These are phyloP conservation scores for Glossophaga mutica DNA, from an alignment of 2,797 vertebrate species.

Conservation along the genomic window DNA sequence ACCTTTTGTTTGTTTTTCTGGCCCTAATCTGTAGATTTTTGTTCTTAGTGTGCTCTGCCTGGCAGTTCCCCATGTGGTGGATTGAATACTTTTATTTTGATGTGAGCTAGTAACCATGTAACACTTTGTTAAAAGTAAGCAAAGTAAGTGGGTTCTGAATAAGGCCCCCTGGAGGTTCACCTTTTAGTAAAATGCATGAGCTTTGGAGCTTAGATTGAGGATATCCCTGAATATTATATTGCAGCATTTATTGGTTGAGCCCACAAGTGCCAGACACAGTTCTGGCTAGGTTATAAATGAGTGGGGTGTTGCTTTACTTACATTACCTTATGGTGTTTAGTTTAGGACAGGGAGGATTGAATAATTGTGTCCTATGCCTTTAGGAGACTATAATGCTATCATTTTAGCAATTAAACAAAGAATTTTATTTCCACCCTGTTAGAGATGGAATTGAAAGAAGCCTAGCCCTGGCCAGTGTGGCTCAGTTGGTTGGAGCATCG, in stretches of 20 bases:
- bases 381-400: background rate
- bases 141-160: background rate
- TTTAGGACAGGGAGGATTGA: background rate
- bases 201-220: background rate
- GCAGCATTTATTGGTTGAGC: background rate
- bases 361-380: background rate
- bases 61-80: background rate
- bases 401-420: background rate
- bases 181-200: background rate
- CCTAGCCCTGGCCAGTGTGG: background rate
- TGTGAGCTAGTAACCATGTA: background rate
- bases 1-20: background rate
- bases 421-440: background rate
- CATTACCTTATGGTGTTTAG: background rate
- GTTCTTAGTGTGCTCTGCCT: background rate
- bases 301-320: background rate
- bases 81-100: background rate
- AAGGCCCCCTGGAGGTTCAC: background rate
- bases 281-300: background rate
- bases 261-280: background rate
- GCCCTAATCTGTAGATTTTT: background rate
- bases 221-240: background rate
- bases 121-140: background rate
- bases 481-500: background rate
- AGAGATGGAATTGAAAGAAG: background rate